A percentile compares a stretch with the other conserved stretches of the same genome.
Conservation (phyloP, 2,113 vertebrate genomes). For the Cyanistes caeruleus region DNA sequence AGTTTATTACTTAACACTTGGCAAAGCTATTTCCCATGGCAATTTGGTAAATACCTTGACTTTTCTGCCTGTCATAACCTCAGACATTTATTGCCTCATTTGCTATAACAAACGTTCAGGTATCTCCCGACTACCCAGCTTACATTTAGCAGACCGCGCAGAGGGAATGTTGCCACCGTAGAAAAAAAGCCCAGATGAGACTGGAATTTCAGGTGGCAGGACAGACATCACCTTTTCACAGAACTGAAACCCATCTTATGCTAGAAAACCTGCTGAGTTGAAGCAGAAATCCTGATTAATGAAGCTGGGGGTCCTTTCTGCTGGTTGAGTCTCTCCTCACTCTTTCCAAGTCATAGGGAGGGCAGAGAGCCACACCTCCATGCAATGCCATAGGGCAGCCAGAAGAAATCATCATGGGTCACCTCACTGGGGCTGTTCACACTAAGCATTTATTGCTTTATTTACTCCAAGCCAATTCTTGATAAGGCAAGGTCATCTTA, state of each 20-base stretch:
- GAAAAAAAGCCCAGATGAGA: background rate
- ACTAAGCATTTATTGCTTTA: background rate
- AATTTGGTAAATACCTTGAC: slow-evolving; percentile 61
- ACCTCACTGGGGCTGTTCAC: background rate
- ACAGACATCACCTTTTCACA: background rate
- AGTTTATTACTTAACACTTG: slow-evolving; percentile 47
- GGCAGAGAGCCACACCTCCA: background rate
- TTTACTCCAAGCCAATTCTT: background rate
- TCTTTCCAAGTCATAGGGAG: background rate
- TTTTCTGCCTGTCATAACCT: slow-evolving; percentile 32
- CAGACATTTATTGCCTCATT: slow-evolving; percentile 53
- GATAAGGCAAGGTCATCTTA: background rate
- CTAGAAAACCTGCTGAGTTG: background rate
- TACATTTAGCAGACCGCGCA: background rate
- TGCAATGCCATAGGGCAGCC: background rate
- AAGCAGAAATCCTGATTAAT: background rate
- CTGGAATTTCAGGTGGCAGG: background rate
- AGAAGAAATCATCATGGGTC: background rate
- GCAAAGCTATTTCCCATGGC: slow-evolving; percentile 43
- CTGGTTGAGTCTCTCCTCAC: background rate
- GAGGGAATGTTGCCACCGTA: fast-evolving
- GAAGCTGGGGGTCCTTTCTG: background rate
- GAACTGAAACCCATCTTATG: background rate
- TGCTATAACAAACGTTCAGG: slow-evolving; percentile 13
- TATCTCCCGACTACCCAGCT: background rate